Percentiles rank a stretch among this genome's conserved stretches.
Evolutionary conservation across 2,113 vertebrate genomes (phyloP).

Genomic region (Macquaria ambigua): DNA sequence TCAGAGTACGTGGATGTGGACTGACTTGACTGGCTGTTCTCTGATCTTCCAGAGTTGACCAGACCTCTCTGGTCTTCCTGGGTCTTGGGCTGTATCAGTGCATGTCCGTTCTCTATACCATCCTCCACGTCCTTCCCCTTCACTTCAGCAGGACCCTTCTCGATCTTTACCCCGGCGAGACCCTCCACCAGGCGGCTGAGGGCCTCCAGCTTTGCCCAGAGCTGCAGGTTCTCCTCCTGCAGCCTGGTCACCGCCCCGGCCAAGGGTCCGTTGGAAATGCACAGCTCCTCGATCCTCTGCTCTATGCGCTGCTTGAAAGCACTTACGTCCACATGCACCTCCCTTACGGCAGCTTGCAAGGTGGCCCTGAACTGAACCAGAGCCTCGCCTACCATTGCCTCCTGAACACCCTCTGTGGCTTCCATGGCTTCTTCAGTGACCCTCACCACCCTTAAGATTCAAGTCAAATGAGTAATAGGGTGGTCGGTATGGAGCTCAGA

Average conservation of each 20-base stretch:
- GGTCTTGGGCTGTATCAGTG: slow-evolving; percentile 19
- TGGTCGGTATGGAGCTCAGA: not conserved
- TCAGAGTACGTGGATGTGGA: not conserved
- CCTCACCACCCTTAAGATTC: slow-evolving; percentile 6
- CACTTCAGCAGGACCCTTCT: slow-evolving; percentile 15
- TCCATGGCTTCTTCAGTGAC: slow-evolving; percentile 48
- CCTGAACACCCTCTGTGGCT: slow-evolving; percentile 48
- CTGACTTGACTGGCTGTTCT: slow-evolving; percentile 8
- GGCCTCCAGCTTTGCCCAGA: slow-evolving; percentile 88
- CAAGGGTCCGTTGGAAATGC: slow-evolving; percentile 85
- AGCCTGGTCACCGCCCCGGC: slow-evolving; percentile 86
- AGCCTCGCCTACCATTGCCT: slow-evolving; percentile 77
- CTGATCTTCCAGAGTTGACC: slow-evolving; percentile 17
- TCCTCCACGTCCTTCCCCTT: slow-evolving; percentile 2
- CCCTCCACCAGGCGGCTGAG: slow-evolving; percentile 88
- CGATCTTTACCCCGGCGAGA: slow-evolving; percentile 71
- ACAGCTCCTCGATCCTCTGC: slow-evolving; percentile 87
- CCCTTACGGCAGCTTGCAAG: slow-evolving; percentile 87
- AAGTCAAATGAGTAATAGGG: not conserved
- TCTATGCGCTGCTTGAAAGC: slow-evolving; percentile 90
- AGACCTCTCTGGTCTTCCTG: slow-evolving; percentile 26
- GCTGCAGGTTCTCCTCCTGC: slow-evolving; percentile 91
- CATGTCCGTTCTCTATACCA: slow-evolving; percentile 45
- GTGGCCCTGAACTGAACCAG: slow-evolving; percentile 87
- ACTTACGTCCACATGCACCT: slow-evolving; percentile 89